Percentiles rank a stretch among this genome's conserved stretches.
Evolutionary conservation across 1,140 invertebrate species (phyloP).

Genomic region (Notospermus geniculatus): DNA sequence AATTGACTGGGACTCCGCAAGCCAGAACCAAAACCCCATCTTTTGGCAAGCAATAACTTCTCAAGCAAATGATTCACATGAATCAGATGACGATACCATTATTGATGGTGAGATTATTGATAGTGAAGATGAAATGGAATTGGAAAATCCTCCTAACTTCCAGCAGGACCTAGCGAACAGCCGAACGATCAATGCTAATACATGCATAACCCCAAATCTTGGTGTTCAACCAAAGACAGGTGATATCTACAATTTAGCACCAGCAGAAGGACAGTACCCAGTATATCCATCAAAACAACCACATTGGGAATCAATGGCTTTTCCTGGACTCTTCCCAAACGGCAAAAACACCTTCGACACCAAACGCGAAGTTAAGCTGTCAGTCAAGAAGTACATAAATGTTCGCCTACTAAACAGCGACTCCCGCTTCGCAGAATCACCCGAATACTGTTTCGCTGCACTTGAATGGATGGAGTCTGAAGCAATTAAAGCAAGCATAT

Average conservation of each 20-base stretch:
- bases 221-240: background rate
- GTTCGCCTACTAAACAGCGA: background rate
- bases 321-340: background rate
- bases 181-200: background rate
- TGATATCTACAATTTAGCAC: slow-evolving; percentile 18
- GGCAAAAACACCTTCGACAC: background rate
- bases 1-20: background rate
- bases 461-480: background rate
- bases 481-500: too few species aligned
- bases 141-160: background rate
- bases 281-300: background rate
- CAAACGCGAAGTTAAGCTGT: background rate
- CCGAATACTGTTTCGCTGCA: background rate
- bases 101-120: too few species aligned
- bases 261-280: slow-evolving; percentile 1
- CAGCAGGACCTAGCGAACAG: too few species aligned
- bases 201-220: background rate
- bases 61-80: background rate
- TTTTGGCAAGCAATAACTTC: too few species aligned
- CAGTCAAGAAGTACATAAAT: background rate
- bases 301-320: background rate
- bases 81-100: too few species aligned
- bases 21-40: too few species aligned
- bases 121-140: background rate
- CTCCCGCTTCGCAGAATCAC: background rate